Evolutionary conservation across 2,888 invertebrate genomes (phyloP).

Genomic region (Campoplex capitator): DNA sequence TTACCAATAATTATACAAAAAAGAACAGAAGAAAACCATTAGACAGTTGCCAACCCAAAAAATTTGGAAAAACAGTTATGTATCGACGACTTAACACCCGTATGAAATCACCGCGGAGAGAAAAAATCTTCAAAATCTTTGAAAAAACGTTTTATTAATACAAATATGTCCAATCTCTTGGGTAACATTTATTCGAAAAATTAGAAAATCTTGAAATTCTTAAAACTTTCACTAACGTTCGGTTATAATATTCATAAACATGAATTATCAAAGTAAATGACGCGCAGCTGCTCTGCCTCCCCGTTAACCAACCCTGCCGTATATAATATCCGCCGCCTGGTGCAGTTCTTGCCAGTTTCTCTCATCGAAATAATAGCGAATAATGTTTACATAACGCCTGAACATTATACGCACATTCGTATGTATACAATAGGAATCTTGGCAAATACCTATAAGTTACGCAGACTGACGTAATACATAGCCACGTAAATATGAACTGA

Average conservation of each 20-base stretch:
- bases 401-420: slow-evolving; percentile 54
- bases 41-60: not conserved
- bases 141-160: no score
- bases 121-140: no score
- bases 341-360: slow-evolving; percentile 22
- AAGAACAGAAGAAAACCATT: slow-evolving; percentile 1
- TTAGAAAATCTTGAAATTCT: not conserved
- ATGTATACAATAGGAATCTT: slow-evolving; percentile 32
- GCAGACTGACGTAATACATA: slow-evolving; percentile 25
- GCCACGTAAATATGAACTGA: slow-evolving; percentile 49
- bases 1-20: not conserved
- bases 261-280: not conserved
- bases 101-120: no score
- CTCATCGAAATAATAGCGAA: slow-evolving; percentile 60
- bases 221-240: not conserved
- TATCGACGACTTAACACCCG: no score
- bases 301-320: slow-evolving; percentile 43
- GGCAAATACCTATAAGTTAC: slow-evolving; percentile 45
- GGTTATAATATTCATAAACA: not conserved
- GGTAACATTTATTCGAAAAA: not conserved
- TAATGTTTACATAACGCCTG: slow-evolving; percentile 49
- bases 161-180: not conserved
- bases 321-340: slow-evolving; percentile 53
- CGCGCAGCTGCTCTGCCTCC: slow-evolving; percentile 40
- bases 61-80: not conserved